phyloP scores from a whole-genome alignment of 2,888 invertebrate genomes.

The Aphelenchoides bicaudatus region DNA sequence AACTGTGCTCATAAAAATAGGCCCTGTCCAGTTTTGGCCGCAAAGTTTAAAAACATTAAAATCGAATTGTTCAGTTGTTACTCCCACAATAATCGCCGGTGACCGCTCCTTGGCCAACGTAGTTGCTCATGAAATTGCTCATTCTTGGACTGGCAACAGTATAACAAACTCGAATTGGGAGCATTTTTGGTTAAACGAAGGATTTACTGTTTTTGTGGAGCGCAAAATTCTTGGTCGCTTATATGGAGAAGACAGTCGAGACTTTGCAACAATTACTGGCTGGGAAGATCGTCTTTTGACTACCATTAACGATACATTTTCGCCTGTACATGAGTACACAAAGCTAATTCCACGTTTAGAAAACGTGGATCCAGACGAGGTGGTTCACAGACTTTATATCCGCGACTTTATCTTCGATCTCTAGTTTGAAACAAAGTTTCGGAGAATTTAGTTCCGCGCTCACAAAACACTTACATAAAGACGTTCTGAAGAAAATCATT shows the following conservation, averaged over 20 bases:
- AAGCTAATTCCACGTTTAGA: constrained; percentile 64
- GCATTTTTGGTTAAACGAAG: constrained; percentile 95
- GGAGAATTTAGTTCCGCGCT: too few relatives aligned
- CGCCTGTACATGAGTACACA: constrained; percentile 53
- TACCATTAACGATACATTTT: constrained; percentile 66
- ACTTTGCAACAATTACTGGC: constrained; percentile 77
- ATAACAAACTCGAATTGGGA: constrained; percentile 88
- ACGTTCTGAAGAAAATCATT: too few relatives aligned
- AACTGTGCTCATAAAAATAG: too few relatives aligned
- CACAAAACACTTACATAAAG: too few relatives aligned
- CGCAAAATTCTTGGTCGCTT: constrained; percentile 77
- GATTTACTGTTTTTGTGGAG: constrained; percentile 86
- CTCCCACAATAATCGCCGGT: constrained; percentile 85
- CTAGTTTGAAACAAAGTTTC: too few relatives aligned
- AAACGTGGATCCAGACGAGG: constrained; percentile 83
- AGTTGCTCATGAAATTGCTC: constrained; percentile 89
- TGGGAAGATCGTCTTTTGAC: constrained; percentile 72
- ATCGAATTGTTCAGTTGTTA: too few relatives aligned
- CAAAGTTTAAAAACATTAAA: too few relatives aligned
- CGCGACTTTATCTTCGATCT: background rate
- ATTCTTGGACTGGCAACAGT: constrained; percentile 91
- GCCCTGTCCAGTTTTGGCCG: too few relatives aligned
- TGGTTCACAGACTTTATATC: constrained; percentile 60
- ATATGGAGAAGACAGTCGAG: constrained; percentile 68
- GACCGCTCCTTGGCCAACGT: constrained; percentile 80